Evolutionary conservation across 2,113 vertebrate species (phyloP), one percentile per base, ranked within the genome.

Genomic region (Pampusana beccarii): DNA sequence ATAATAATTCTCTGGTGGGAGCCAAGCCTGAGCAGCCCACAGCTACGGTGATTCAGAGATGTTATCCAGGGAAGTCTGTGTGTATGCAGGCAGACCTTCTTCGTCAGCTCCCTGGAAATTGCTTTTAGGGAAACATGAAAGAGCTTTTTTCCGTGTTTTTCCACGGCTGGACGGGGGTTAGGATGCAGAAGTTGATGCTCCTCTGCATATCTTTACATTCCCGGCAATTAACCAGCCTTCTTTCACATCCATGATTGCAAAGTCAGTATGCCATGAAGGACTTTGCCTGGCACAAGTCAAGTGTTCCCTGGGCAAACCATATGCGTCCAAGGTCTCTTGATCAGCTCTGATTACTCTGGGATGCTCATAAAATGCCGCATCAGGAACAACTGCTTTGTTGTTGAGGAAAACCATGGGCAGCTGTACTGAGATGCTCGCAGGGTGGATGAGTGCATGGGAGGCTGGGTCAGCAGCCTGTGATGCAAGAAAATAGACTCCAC

Each of bases 361-460:
- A 64, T 69, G 38, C 26, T 90, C 42, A 10, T 21, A 34, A 38
- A 66, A 58, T 31, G 78, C 54, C 79, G 48, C 67, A 5, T 60
- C 36, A 60, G 51, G 61, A 79, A 58, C 12, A 74, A n/a, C 23
- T 46, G 14, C 23, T 42, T 8, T 50, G 6, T 23, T 28, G 33
- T 9, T 17, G 38, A 40, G 66, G 50, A 74, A 66, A 16, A 2
- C 7, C 53, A 23, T 16, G 48, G 33, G 80, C 53, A 72, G 34
- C 34, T 2, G 0, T 4, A 24, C 40, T 10, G 3, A 38, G 5
- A 1, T 1, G 64, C 46, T 71, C 0, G 0, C 31, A 5, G 38
- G 24, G 33, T 13, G 13, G 67, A 5, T 29, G 50, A 42, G 56
- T 20, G 69, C 24, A 38, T 11, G 38, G 38, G 38, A 53, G 42